These are phyloP conservation scores for Trichopoda pennipes DNA, from an alignment of 2,888 invertebrate genomes.

Conservation along the genomic window DNA sequence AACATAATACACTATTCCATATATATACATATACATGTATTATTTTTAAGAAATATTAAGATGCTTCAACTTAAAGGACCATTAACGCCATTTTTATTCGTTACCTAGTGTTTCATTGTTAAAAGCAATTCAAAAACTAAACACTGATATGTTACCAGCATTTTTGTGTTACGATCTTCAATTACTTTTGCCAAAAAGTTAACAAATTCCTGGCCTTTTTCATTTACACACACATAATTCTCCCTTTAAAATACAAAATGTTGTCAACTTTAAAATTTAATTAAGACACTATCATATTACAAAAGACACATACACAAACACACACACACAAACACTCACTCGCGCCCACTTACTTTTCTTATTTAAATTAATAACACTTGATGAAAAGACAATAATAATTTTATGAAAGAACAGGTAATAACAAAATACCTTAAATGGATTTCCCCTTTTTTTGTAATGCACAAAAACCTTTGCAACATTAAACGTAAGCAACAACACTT, in stretches of 20 bases:
- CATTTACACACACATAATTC: not conserved
- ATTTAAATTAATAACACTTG: conserved; percentile 67
- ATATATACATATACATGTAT: too few relatives aligned
- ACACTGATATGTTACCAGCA: too few relatives aligned
- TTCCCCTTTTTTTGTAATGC: conserved; percentile 54
- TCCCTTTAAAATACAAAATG: not conserved
- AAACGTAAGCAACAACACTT: conserved; percentile 44
- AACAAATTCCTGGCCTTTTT: too few relatives aligned
- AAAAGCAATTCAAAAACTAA: too few relatives aligned
- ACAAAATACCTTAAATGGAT: conserved; percentile 53
- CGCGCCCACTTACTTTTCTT: conserved; percentile 3
- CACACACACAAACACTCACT: not conserved
- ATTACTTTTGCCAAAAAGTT: too few relatives aligned
- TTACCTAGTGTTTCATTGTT: too few relatives aligned
- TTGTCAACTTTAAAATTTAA: conserved; percentile 40
- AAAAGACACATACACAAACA: conserved; percentile 33
- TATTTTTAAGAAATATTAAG: too few relatives aligned
- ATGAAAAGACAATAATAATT: conserved; percentile 67
- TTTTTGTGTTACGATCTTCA: too few relatives aligned
- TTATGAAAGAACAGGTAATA: conserved; percentile 62
- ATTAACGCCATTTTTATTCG: too few relatives aligned
- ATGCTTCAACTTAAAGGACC: too few relatives aligned
- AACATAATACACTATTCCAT: too few relatives aligned
- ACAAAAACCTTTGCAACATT: conserved; percentile 58
- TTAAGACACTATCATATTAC: conserved; percentile 56